Evolutionary conservation across 2,113 vertebrate genomes (phyloP).

Genomic region (Pterocles burchelli): DNA sequence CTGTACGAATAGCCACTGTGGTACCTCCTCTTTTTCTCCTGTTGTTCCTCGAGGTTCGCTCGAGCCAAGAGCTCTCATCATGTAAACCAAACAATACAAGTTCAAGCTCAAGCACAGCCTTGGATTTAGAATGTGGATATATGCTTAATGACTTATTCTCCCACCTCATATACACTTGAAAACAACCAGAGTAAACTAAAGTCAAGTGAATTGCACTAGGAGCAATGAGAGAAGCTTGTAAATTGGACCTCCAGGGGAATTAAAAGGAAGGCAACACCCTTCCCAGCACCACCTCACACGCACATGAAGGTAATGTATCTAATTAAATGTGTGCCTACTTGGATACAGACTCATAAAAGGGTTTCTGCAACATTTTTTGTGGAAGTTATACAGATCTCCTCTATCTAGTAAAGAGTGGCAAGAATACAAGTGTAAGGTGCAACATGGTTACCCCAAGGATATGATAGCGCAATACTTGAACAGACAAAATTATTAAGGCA

Average conservation of each 20-base stretch:
- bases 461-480: neutral
- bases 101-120: neutral
- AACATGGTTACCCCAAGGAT: neutral
- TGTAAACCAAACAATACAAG: neutral
- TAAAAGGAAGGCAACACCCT: neutral
- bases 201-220: neutral
- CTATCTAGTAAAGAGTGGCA: neutral
- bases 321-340: neutral
- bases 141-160: neutral
- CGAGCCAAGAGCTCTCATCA: neutral
- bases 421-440: neutral
- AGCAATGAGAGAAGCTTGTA: neutral
- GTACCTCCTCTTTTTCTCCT: neutral
- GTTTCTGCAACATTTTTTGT: neutral
- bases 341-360: neutral
- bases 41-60: neutral
- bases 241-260: neutral
- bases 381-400: neutral
- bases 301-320: neutral
- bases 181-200: neutral
- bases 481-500: neutral
- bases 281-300: neutral
- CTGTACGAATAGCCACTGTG: neutral
- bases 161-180: neutral
- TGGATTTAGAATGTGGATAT: neutral